Conservation (phyloP, 2,797 vertebrate species). For the Cygnus olor region DNA sequence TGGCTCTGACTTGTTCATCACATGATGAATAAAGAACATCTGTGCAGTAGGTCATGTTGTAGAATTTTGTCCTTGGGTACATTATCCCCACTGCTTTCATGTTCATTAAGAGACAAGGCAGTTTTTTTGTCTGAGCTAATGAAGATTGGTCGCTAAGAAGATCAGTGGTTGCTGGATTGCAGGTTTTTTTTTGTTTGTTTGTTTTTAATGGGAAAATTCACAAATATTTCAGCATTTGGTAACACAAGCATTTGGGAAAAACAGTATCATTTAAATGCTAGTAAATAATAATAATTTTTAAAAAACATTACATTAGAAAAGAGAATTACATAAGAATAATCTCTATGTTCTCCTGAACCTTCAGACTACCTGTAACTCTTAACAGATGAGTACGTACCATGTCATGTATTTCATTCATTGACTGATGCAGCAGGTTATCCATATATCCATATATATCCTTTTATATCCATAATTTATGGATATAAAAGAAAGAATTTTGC, state of each 20-base stretch:
- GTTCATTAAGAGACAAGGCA: neutral
- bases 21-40: rapidly evolving
- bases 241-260: neutral
- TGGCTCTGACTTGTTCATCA: neutral
- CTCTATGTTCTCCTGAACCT: neutral
- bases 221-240: neutral
- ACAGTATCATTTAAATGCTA: neutral
- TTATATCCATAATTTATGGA: neutral
- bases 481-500: neutral
- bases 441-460: too few relatives aligned
- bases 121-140: neutral
- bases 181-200: neutral
- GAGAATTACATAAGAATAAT: neutral
- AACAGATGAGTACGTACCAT: rapidly evolving
- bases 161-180: rapidly evolving
- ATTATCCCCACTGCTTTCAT: neutral
- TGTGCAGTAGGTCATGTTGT: rapidly evolving
- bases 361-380: neutral
- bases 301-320: neutral
- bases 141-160: neutral
- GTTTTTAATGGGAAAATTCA: neutral
- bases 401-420: neutral
- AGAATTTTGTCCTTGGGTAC: neutral
- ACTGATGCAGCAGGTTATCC: neutral
- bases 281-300: neutral